A percentile compares a stretch with the other conserved stretches of the same genome.
phyloP scores from a whole-genome alignment of 1,140 invertebrate genomes.

The Magallana gigas region DNA sequence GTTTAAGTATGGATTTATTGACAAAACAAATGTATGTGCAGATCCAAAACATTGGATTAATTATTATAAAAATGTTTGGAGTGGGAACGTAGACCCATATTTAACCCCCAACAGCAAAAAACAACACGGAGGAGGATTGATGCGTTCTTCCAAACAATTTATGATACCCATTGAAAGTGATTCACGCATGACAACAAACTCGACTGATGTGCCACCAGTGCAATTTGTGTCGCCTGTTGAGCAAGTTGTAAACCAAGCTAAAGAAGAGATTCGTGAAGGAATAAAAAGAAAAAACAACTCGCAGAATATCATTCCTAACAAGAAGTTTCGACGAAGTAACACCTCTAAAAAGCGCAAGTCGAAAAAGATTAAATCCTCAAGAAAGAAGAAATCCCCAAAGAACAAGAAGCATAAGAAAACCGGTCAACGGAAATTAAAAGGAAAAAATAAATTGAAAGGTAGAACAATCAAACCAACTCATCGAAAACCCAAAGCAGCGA shows the following conservation, averaged over 20 bases:
- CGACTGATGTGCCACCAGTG: neutral
- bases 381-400: neutral
- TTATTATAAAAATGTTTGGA: conserved; percentile 49
- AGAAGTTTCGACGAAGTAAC: neutral
- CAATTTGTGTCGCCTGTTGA: conserved; percentile 46
- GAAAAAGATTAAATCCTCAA: neutral
- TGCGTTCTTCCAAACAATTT: conserved; percentile 37
- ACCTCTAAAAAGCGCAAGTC: neutral
- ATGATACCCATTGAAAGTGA: conserved; percentile 44
- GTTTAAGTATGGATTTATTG: conserved; percentile 42
- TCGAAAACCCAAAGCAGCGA: no score
- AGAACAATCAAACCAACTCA: neutral
- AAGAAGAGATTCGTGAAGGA: conserved; percentile 30
- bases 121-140: conserved; percentile 48
- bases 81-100: conserved; percentile 31
- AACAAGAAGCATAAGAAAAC: neutral
- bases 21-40: conserved; percentile 45
- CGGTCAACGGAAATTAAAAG: neutral
- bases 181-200: neutral
- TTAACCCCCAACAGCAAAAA: conserved; percentile 14
- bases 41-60: conserved; percentile 46
- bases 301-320: neutral
- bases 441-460: neutral
- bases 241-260: conserved; percentile 45
- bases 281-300: conserved; percentile 40